phyloP scores from a whole-genome alignment of 2,797 vertebrate genomes.

The Melopsittacus undulatus region DNA sequence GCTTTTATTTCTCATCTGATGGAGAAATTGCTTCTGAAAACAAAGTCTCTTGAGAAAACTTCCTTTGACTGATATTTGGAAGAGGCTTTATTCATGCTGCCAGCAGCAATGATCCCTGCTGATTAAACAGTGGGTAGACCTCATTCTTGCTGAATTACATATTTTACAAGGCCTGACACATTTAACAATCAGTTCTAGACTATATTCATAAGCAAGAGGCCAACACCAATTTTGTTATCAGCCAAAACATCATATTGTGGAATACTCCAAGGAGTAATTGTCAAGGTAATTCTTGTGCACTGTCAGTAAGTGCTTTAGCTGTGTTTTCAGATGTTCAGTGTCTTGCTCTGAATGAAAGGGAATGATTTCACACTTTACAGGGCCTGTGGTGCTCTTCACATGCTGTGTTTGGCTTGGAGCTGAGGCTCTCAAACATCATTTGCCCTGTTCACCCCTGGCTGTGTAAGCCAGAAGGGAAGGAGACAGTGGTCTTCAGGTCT shows the following conservation, averaged over 20 bases:
- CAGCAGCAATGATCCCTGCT: not conserved
- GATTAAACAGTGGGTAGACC: slow-evolving; percentile 12
- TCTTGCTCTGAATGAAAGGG: not conserved
- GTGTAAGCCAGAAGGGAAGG: not conserved
- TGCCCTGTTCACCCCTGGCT: not conserved
- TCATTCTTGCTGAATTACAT: slow-evolving; percentile 22
- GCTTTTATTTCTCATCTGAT: slow-evolving; percentile 12
- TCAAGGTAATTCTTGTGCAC: not conserved
- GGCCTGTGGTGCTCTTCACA: not conserved
- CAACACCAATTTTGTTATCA: slow-evolving; percentile 20
- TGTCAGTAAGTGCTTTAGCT: not conserved
- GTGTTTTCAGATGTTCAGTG: not conserved
- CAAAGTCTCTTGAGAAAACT: slow-evolving; percentile 17
- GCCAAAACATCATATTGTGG: not conserved
- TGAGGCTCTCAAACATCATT: not conserved
- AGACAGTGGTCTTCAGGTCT: not conserved
- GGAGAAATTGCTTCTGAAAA: slow-evolving; percentile 38
- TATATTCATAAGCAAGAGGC: slow-evolving; percentile 17
- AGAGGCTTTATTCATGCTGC: slow-evolving; percentile 1
- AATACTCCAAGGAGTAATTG: not conserved
- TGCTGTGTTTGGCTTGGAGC: not conserved
- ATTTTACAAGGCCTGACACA: not conserved
- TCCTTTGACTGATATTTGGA: slow-evolving; percentile 23
- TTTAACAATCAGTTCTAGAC: not conserved
- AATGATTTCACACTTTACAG: not conserved